A percentile compares a stretch with the other conserved stretches of the same genome.
These are phyloP conservation scores for Drosophila atripex DNA, from an alignment of 2,888 invertebrate species.

Conservation along the genomic window DNA sequence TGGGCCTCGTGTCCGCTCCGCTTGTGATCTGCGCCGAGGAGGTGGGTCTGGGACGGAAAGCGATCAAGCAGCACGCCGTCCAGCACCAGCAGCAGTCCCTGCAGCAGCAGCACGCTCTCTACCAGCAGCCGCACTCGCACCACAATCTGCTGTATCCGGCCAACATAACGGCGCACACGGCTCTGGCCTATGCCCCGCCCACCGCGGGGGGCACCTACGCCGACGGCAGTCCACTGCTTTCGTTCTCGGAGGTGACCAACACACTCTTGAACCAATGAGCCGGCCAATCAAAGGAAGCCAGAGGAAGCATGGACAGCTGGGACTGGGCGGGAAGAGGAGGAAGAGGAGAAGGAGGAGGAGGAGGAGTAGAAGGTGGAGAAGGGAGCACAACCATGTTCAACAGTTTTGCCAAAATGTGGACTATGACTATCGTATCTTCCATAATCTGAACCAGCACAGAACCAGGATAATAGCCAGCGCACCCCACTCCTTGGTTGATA, in stretches of 20 bases:
- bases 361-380: neutral
- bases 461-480: constrained; percentile 26
- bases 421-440: constrained; percentile 84
- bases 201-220: constrained; percentile 83
- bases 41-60: constrained; percentile 38
- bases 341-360: constrained; percentile 5
- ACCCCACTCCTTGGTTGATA: constrained; percentile 36
- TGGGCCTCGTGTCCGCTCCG: constrained; percentile 76
- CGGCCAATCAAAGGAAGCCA: neutral
- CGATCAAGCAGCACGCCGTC: constrained; percentile 37
- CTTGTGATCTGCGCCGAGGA: constrained; percentile 70
- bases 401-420: constrained; percentile 83
- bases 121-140: constrained; percentile 59
- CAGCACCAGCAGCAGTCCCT: constrained; percentile 40
- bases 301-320: neutral
- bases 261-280: constrained; percentile 88
- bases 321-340: no score
- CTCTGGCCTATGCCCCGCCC: constrained; percentile 84
- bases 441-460: constrained; percentile 66
- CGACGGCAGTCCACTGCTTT: constrained; percentile 89
- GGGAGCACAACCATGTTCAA: constrained; percentile 61
- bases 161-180: constrained; percentile 84
- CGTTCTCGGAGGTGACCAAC: constrained; percentile 92
- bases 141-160: constrained; percentile 75
- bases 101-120: constrained; percentile 29